Conservation (phyloP, 2,797 vertebrate genomes). For the Glyptemys insculpta region DNA sequence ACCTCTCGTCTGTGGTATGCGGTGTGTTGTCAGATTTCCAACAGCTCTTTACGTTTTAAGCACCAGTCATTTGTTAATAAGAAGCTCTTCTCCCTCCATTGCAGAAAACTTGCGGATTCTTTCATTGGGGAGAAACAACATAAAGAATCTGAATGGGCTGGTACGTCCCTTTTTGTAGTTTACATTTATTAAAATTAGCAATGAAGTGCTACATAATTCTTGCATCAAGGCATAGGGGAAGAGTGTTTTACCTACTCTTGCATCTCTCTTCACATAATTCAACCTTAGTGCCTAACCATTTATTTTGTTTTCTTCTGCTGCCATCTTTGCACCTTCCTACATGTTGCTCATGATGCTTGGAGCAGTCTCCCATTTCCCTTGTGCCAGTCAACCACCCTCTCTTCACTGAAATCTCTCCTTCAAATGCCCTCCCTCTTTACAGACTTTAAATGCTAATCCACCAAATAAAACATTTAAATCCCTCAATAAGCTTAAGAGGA, state of each 20-base stretch:
- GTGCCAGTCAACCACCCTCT: not conserved
- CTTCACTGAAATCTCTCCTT: not conserved
- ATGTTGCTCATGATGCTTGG: not conserved
- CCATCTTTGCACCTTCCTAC: not conserved
- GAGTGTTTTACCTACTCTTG: not conserved
- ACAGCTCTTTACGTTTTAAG: slow-evolving; percentile 8
- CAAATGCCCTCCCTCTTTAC: not conserved
- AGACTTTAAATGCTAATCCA: slow-evolving; percentile 5
- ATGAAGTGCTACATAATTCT: not conserved
- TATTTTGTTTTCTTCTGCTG: not conserved
- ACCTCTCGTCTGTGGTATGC: not conserved
- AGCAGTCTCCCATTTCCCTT: not conserved
- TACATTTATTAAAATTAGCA: not conserved
- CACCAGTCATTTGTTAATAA: slow-evolving; percentile 22
- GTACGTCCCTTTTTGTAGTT: slow-evolving; percentile 78
- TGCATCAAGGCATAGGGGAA: not conserved
- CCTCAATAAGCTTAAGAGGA: not conserved
- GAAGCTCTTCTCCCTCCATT: slow-evolving; percentile 56
- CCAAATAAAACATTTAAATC: not conserved
- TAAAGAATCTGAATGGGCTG: slow-evolving; percentile 94
- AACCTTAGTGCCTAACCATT: not conserved
- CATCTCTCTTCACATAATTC: not conserved
- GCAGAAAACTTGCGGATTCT: slow-evolving; percentile 95
- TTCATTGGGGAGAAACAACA: slow-evolving; percentile 96
- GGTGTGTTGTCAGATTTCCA: slow-evolving; percentile 5